phyloP scores from a whole-genome alignment of 2,888 invertebrate species.

The Eupsilia transversa region DNA sequence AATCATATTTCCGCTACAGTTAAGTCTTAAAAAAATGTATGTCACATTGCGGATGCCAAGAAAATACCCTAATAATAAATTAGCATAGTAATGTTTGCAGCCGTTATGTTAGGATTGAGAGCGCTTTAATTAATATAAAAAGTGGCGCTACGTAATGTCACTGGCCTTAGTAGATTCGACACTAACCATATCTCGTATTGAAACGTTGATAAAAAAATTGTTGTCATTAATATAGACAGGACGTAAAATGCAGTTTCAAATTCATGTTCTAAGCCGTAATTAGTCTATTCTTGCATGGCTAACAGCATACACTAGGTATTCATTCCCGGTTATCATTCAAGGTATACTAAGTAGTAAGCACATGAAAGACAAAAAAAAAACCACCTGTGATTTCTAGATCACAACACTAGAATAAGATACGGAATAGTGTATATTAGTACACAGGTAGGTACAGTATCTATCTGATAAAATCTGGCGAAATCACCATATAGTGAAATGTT shows the following conservation, averaged over 20 bases:
- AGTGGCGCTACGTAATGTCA: constrained; percentile 84
- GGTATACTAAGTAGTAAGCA: not conserved
- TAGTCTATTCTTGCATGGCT: constrained; percentile 11
- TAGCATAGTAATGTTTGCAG: constrained; percentile 88
- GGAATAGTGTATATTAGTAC: not conserved
- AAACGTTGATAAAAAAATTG: constrained; percentile 34
- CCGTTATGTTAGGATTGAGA: constrained; percentile 88
- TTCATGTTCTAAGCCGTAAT: constrained; percentile 28
- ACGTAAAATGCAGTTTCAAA: constrained; percentile 40
- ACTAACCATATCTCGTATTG: constrained; percentile 56
- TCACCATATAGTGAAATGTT: constrained; percentile 25
- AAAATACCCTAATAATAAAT: constrained; percentile 90
- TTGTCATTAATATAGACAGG: constrained; percentile 26
- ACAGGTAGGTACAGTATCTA: not conserved
- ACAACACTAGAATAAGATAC: not conserved
- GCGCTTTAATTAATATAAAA: constrained; percentile 87
- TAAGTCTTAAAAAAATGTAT: constrained; percentile 88
- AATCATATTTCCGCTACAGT: constrained; percentile 90
- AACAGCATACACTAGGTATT: not conserved
- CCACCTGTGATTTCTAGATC: constrained; percentile 6
- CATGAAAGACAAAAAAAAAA: not conserved
- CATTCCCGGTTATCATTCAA: too few species aligned
- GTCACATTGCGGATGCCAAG: constrained; percentile 89
- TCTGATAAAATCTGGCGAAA: constrained; percentile 23
- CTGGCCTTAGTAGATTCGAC: constrained; percentile 79